Base-by-base conservation (phyloP, 2,888 invertebrate genomes). In the Blastobasis adustella region DNA sequence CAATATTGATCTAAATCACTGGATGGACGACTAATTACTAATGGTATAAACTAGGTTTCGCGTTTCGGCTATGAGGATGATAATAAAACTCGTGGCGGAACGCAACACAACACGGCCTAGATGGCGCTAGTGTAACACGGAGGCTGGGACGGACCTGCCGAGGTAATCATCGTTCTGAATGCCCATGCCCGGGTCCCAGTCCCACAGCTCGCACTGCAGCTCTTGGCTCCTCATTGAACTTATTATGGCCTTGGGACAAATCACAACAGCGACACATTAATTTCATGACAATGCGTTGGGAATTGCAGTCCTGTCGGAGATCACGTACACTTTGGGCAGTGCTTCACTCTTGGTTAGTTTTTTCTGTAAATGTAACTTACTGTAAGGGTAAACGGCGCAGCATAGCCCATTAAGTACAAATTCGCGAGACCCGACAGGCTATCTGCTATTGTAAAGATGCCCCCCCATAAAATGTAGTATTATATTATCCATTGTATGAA, bases 131-230 rank as follows among this genome's bases (percentile, higher is more conserved):
- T 61, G 61, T 64, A 65, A 62, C 58, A 62, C 70, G 61, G 63
- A 60, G 58, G 55, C 62, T 23, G 38, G 36, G 71, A 84, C 90
- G 90, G 90, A 95, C 95, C 95, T 95, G 91, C 95, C 95, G 85
- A 95, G 92, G 82, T 90, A 92, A 91, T 95, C 95, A 90, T 95
- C 94, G 87, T 92, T 92, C 81, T 92, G 91, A 72, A 92, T 91
- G 79, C 94, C 94, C 89, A 95, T 91, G 69, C 92, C 93, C 68
- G 94, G 92, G 90, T 95, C 95, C 92, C 92, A 95, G 90, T 95
- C 95, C 94, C 94, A 95, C 76, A 95, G 86, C 81, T 93, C 92
- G 82, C 94, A 90, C 81, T 90, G 90, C 82, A 95, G 82, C 89
- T 91, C 90, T 90, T 95, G 95, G 76, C 92, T 91, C 89, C 92